Conservation (phyloP, 2,113 vertebrate genomes). For the Amia ocellicauda region DNA sequence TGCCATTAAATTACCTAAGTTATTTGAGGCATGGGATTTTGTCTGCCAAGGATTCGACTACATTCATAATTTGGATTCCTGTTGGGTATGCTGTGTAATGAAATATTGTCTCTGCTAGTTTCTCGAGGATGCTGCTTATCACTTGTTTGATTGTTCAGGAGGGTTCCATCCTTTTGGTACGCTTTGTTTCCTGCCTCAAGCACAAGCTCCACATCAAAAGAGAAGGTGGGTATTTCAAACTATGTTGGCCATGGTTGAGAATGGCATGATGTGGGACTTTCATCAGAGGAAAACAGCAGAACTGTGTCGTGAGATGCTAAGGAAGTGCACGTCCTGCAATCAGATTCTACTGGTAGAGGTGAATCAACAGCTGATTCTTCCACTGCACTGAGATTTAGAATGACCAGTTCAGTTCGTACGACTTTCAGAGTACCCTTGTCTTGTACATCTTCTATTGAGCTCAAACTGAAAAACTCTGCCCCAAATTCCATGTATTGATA, state of each 20-base stretch:
- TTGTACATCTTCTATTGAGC: too few species aligned
- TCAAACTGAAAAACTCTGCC: conserved; percentile 19
- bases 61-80: conserved; percentile 17
- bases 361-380: conserved; percentile 9
- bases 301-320: conserved; percentile 18
- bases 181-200: too few species aligned
- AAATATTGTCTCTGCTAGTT: conserved; percentile 28
- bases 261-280: too few species aligned
- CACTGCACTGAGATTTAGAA: conserved; percentile 12
- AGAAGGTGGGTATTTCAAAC: too few species aligned
- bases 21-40: conserved; percentile 30
- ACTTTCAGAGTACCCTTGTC: conserved; percentile 12
- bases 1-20: conserved; percentile 25
- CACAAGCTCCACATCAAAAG: too few species aligned
- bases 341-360: too few species aligned
- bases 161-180: too few species aligned
- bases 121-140: too few species aligned
- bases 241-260: too few species aligned
- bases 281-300: too few species aligned
- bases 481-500: conserved; percentile 25
- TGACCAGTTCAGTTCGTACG: conserved; percentile 15
- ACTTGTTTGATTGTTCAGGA: too few species aligned
- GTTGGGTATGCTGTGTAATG: conserved; percentile 26
- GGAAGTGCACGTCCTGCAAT: too few species aligned
- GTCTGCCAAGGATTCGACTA: conserved; percentile 21